A percentile compares a stretch with the other conserved stretches of the same genome.
phyloP scores from a whole-genome alignment of 2,888 invertebrate species.

The Agriopis aurantiaria region DNA sequence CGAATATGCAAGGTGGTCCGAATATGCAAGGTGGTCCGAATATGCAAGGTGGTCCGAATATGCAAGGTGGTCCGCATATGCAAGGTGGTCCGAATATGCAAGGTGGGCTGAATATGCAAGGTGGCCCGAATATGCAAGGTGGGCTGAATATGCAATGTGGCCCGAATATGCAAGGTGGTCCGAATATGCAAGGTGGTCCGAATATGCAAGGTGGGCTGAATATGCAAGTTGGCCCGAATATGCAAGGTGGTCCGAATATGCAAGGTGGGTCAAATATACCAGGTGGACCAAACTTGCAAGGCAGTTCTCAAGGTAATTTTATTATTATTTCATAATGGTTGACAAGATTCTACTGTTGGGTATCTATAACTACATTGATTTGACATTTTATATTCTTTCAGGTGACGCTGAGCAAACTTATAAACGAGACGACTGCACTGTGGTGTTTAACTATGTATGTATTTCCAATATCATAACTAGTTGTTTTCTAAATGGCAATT shows the following conservation, averaged over 20 bases:
- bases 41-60: background rate
- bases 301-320: background rate
- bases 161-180: background rate
- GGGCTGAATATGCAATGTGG: constrained; percentile 3
- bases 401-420: background rate
- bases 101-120: constrained; percentile 23
- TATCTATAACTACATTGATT: background rate
- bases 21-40: background rate
- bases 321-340: background rate
- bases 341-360: background rate
- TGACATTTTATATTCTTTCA: background rate
- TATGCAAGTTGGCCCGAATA: background rate
- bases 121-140: constrained; percentile 21
- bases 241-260: background rate
- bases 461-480: background rate
- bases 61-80: background rate
- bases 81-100: constrained; percentile 19
- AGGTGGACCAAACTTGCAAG: background rate
- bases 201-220: background rate
- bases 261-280: background rate
- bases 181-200: background rate
- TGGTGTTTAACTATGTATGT: constrained; percentile 32
- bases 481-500: too few relatives aligned
- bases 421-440: background rate
- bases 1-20: background rate